Base-by-base conservation (phyloP, 1,140 invertebrate species). In the Coptotermes formosanus region DNA sequence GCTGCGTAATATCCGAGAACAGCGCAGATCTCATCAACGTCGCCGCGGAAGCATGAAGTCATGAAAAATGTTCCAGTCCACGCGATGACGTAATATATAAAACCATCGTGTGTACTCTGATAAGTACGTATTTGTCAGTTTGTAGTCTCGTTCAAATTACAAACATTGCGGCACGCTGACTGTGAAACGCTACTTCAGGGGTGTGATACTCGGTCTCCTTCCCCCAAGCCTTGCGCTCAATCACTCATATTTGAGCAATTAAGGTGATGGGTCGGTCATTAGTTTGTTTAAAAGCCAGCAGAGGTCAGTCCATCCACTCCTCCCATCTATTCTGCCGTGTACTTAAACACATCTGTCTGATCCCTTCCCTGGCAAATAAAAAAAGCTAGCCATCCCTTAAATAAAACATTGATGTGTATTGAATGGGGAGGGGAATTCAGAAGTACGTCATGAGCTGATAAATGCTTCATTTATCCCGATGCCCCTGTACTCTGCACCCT, bases 211-310 rank as follows among this genome's bases (percentile, higher is more conserved):
- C 14, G 64, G 64, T 30, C 25, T n/a, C 64, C 64, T 25, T 75
- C 64, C n/a, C n/a, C n/a, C 25, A 25, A 75, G 7, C 25, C 64
- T 30, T 30, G 64, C n/a, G 64, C 64, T 30, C 64, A 75, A 75
- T 75, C 64, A 75, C 64, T 75, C 64, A 75, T 75, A 30, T 30
- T 30, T 11, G 25, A n/a, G 14, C 64, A 75, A 75, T 75, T 75
- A 75, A 75, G 25, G n/a, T 75, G 64, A 75, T 75, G 64, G 64
- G 64, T 75, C n/a, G 64, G 64, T 25, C 64, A 75, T 75, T 75
- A 75, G 64, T 75, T 75, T 75, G 64, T 75, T 75, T 75, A 75
- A 75, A 75, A 75, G 64, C 64, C 64, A 75, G 64, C 64, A 75
- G 25, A 75, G 64, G 64, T 75, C n/a, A 75, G n/a, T 30, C 64